Conservation (phyloP, 1,140 invertebrate species). For the Fopius arisanus region DNA sequence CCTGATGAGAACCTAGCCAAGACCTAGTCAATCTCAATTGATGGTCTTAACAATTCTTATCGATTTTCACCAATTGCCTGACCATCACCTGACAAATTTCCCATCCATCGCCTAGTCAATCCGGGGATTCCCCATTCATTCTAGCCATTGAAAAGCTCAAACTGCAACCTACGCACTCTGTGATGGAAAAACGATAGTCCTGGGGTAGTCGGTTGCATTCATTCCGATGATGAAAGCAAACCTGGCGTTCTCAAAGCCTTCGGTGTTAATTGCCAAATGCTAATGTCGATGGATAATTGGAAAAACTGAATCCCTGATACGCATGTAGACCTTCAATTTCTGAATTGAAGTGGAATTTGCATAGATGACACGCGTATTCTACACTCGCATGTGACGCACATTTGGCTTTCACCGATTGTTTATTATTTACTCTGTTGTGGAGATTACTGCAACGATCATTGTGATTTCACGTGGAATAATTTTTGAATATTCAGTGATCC, state of each 20-base stretch:
- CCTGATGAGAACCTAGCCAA: too few species aligned
- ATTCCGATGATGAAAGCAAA: not conserved
- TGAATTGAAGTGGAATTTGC: not conserved
- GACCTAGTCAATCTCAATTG: too few species aligned
- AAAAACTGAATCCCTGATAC: not conserved
- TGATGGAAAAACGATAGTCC: conserved; percentile 27
- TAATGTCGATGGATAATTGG: conserved; percentile 40
- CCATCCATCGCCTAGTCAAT: not conserved
- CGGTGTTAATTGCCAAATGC: conserved; percentile 46
- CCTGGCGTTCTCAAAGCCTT: conserved; percentile 20
- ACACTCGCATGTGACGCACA: not conserved
- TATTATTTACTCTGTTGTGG: not conserved
- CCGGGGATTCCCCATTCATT: not conserved
- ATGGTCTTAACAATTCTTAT: too few species aligned
- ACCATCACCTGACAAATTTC: too few species aligned
- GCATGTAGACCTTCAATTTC: not conserved
- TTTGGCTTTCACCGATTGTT: not conserved
- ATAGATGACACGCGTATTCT: not conserved
- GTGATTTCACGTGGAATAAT: not conserved
- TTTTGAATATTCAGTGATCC: conserved; percentile 2
- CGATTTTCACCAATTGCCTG: too few species aligned
- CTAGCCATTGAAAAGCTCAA: not conserved
- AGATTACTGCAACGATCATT: not conserved
- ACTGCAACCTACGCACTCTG: not conserved
- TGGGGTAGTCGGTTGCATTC: conserved; percentile 14